phyloP scores from a whole-genome alignment of 2,113 vertebrate species.

The Hypocryptadius cinnamomeus region DNA sequence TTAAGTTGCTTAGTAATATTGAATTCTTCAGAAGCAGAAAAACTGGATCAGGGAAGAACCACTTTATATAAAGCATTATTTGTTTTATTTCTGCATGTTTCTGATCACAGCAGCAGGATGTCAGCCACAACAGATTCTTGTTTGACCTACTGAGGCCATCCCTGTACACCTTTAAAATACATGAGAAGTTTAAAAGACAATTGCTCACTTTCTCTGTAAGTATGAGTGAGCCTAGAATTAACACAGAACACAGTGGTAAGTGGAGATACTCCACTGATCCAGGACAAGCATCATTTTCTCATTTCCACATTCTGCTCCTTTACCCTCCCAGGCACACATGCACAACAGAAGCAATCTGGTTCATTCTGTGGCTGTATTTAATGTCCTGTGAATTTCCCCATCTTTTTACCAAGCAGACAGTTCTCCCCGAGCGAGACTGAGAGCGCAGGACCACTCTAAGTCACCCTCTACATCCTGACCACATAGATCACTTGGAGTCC shows the following conservation, averaged over 20 bases:
- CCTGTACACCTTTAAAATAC: neutral
- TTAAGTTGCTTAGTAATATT: neutral
- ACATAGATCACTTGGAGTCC: accelerated
- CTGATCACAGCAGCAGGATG: neutral
- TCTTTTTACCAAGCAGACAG: neutral
- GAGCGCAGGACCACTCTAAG: neutral
- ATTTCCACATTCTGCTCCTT: neutral
- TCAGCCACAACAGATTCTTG: neutral
- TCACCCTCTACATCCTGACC: neutral
- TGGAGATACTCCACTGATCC: conserved; percentile 9
- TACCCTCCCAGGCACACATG: neutral
- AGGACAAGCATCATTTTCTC: neutral
- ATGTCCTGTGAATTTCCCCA: neutral
- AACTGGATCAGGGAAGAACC: conserved; percentile 23
- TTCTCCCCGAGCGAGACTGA: neutral
- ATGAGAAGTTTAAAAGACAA: neutral
- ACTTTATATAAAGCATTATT: neutral
- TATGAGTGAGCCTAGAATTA: neutral
- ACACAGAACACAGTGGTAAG: neutral
- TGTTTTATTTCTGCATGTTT: neutral
- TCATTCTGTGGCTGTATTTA: neutral
- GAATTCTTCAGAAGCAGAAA: neutral
- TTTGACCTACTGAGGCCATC: neutral
- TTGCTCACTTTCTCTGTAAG: neutral
- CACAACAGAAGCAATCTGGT: neutral